Conservation (phyloP, 2,888 invertebrate species). For the Eretmocerus hayati region DNA sequence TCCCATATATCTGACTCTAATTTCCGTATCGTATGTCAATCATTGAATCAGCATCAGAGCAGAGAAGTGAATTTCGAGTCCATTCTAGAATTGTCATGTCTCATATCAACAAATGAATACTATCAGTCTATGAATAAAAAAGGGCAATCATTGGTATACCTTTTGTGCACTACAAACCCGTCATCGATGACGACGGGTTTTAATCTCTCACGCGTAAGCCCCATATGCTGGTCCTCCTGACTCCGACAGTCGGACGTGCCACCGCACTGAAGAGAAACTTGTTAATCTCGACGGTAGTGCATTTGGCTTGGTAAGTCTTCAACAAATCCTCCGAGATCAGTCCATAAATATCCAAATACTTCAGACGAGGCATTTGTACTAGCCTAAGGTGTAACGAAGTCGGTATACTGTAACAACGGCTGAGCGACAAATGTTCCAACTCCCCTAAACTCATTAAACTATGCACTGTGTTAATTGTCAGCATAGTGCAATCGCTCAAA, state of each 20-base stretch:
- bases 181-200: constrained; percentile 8
- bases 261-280: constrained; percentile 76
- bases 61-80: neutral
- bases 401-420: constrained; percentile 74
- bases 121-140: constrained; percentile 17
- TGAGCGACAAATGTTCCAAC: constrained; percentile 70
- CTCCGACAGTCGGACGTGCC: constrained; percentile 83
- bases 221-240: constrained; percentile 85
- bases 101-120: constrained; percentile 5
- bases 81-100: neutral
- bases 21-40: neutral
- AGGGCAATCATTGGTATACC: constrained; percentile 16
- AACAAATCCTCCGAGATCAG: constrained; percentile 57
- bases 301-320: constrained; percentile 47
- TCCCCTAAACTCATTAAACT: constrained; percentile 54
- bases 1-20: constrained; percentile 4
- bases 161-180: neutral
- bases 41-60: neutral
- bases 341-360: constrained; percentile 77
- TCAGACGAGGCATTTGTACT: constrained; percentile 57
- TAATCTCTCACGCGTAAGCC: constrained; percentile 74
- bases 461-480: constrained; percentile 58
- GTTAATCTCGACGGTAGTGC: constrained; percentile 62
- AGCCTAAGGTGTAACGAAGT: constrained; percentile 61
- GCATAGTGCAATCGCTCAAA: constrained; percentile 74